Base-by-base conservation (phyloP, 2,797 vertebrate genomes). In the Naso thynnoides region DNA sequence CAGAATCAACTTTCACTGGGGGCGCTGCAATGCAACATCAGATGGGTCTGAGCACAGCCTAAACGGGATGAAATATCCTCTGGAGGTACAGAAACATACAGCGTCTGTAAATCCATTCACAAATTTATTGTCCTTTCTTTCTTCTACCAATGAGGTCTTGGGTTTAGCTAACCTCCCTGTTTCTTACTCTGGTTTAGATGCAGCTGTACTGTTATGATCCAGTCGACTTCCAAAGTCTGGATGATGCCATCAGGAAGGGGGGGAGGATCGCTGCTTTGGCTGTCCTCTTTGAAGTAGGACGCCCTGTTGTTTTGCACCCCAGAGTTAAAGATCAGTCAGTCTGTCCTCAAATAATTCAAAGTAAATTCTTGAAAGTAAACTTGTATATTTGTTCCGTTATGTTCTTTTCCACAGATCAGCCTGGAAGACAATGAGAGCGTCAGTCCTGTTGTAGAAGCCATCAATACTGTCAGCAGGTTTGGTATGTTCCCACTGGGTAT, bases 41-140 rank as follows among this genome's bases (percentile, higher is more conserved):
- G 96, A 96, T 0, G 98, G 98, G 41, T 99, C 98, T 8, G 98
- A 99, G 57, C 98, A 99, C 88, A 97, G 97, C 81, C 93, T 99
- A 82, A 96, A 96, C 73, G 97, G 98, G 74, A 94, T 95, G 88
- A 97, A 96, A 83, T 99, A 95, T 88, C 97, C 98, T 42, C 95
- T 99, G 72, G 98, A 99, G 96, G 97, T 99, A 93, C 88, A 4
- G 3, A 11, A 6, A 26, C 2, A 27, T 5, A 27, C 7, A 27
- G 18, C 38, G 6, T 24, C 8, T 44, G 15, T 38, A 39, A 26
- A 2, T 39, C 26, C 23, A 9, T 52, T 13, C 29, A 9, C 36
- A 44, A 7, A 19, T 23, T 24, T 9, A 60, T 5, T 15, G 5
- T 24, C 1, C 3, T 4, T 19, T 8, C 16, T 31, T 36, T 1